phyloP scores from a whole-genome alignment of 2,888 invertebrate species.

The Eristalis pertinax region DNA sequence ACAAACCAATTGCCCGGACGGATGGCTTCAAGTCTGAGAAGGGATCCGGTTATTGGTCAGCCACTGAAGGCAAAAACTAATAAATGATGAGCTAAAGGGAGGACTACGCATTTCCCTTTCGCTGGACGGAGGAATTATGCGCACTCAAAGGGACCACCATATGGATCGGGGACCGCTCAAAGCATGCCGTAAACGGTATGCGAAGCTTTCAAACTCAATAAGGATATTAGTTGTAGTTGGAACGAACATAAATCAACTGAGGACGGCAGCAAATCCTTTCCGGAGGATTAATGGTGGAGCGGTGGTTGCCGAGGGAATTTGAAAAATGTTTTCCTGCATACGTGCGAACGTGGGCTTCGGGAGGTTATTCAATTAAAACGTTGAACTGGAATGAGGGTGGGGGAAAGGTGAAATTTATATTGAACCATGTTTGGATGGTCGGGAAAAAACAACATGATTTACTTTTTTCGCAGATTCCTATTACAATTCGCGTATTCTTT shows the following conservation, averaged over 20 bases:
- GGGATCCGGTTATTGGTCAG: neutral
- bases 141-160: slow-evolving; percentile 46
- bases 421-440: neutral
- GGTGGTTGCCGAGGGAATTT: neutral
- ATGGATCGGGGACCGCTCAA: slow-evolving; percentile 23
- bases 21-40: neutral
- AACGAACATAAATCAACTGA: slow-evolving; percentile 61
- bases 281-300: neutral
- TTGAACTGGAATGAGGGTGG: neutral
- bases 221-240: slow-evolving; percentile 54
- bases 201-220: slow-evolving; percentile 53
- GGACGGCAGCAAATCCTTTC: neutral
- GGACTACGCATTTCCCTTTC: slow-evolving; percentile 7
- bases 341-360: neutral
- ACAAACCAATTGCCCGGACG: neutral
- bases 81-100: slow-evolving; percentile 27
- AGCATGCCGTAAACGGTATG: slow-evolving; percentile 16
- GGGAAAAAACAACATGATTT: too few species aligned
- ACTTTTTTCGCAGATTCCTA: too few species aligned
- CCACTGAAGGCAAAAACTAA: slow-evolving; percentile 6
- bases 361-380: neutral
- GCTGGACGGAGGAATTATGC: slow-evolving; percentile 32
- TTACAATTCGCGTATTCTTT: too few species aligned
- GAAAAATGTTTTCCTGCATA: neutral
- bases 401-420: neutral